Percentiles rank a stretch among this genome's conserved stretches.
These are phyloP conservation scores for Anabacerthia variegaticeps DNA, from an alignment of 2,797 vertebrate genomes.

Conservation along the genomic window DNA sequence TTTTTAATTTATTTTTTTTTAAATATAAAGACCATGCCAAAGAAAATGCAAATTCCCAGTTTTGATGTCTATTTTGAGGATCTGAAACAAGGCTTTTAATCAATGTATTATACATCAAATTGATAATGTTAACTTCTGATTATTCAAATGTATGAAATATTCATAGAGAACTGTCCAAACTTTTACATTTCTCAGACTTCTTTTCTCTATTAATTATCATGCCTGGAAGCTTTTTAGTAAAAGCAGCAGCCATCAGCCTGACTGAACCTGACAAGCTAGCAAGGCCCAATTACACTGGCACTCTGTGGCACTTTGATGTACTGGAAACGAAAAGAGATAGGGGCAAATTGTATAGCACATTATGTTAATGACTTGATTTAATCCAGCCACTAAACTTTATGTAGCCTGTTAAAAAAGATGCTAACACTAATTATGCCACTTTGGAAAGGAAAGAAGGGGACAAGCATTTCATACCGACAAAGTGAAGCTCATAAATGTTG, in stretches of 20 bases:
- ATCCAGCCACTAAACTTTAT: conserved; percentile 98
- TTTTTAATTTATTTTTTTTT: not conserved
- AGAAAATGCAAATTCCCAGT: conserved; percentile 80
- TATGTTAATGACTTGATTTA: conserved; percentile 99
- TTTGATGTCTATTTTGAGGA: conserved; percentile 79
- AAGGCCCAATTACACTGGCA: conserved; percentile 93
- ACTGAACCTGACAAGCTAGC: conserved; percentile 96
- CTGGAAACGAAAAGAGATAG: conserved; percentile 91
- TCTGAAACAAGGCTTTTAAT: conserved; percentile 83
- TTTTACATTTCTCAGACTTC: conserved; percentile 90
- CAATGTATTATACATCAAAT: conserved; percentile 93
- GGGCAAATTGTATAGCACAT: conserved; percentile 93
- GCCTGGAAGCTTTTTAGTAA: conserved; percentile 91
- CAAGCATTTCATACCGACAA: conserved; percentile 87
- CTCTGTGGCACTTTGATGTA: conserved; percentile 95
- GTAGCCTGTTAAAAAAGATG: conserved; percentile 97
- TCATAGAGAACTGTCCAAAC: conserved; percentile 92
- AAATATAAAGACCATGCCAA: conserved; percentile 53
- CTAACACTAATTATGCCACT: conserved; percentile 94
- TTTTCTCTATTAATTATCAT: conserved; percentile 93
- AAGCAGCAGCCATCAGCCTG: conserved; percentile 91
- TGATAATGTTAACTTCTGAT: conserved; percentile 92
- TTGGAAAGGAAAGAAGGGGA: conserved; percentile 83
- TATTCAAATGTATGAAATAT: conserved; percentile 96
- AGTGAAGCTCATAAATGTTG: conserved; percentile 93